Evolutionary conservation across 2,888 invertebrate species (phyloP).

Genomic region (Rhagonycha fulva): DNA sequence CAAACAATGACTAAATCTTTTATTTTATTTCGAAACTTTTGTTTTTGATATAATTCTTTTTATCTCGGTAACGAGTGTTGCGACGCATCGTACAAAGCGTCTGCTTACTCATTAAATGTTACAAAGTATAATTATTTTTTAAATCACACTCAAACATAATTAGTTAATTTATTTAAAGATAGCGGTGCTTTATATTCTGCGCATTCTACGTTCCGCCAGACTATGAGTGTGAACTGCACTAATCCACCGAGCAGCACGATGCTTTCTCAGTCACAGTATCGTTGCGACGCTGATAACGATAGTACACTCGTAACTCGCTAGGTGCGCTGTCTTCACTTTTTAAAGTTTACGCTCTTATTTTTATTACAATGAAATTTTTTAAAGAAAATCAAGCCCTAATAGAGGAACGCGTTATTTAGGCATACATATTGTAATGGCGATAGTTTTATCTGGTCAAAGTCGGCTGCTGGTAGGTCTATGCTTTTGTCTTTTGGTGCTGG

Average conservation of each 20-base stretch:
- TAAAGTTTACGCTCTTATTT: slow-evolving; percentile 35
- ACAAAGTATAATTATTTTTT: slow-evolving; percentile 37
- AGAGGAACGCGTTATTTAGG: not conserved
- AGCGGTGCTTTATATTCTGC: slow-evolving; percentile 19
- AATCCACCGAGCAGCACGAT: slow-evolving; percentile 36
- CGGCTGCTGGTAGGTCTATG: slow-evolving; percentile 62
- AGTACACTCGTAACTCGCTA: slow-evolving; percentile 45
- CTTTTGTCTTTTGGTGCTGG: slow-evolving; percentile 61
- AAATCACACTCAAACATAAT: slow-evolving; percentile 43
- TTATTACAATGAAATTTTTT: not conserved
- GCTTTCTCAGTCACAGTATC: slow-evolving; percentile 48
- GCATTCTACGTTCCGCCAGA: slow-evolving; percentile 24
- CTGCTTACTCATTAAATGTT: slow-evolving; percentile 37
- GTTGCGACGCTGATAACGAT: slow-evolving; percentile 48
- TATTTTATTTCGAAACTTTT: slow-evolving; percentile 43
- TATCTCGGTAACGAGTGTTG: slow-evolving; percentile 26
- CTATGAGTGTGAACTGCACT: slow-evolving; percentile 24
- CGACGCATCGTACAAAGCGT: slow-evolving; percentile 11
- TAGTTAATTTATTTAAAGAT: slow-evolving; percentile 45
- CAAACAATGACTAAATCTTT: slow-evolving; percentile 45
- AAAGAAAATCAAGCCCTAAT: not conserved
- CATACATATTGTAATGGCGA: slow-evolving; percentile 59
- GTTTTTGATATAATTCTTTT: slow-evolving; percentile 36
- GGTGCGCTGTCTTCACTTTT: slow-evolving; percentile 44
- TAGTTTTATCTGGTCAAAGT: slow-evolving; percentile 69